phyloP scores from a whole-genome alignment of 2,888 invertebrate species.

The Priocnemis perturbator region DNA sequence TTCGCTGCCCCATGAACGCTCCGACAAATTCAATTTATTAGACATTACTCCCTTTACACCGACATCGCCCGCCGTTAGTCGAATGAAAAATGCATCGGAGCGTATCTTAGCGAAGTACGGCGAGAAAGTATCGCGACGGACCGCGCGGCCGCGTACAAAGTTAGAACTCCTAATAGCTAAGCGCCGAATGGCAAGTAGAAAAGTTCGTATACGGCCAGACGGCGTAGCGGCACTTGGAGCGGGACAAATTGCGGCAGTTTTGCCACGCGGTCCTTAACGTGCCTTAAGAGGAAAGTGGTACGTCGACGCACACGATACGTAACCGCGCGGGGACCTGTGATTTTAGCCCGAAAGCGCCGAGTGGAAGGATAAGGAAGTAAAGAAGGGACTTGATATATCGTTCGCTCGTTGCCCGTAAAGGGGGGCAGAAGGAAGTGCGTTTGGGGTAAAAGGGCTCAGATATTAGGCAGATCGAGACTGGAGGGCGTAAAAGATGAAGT shows the following conservation, averaged over 20 bases:
- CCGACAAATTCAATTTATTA: no score
- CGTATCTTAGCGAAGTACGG: no score
- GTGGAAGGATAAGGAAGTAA: not conserved
- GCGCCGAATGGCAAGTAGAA: not conserved
- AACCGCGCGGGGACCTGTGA: not conserved
- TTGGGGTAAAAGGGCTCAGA: slow-evolving; percentile 30
- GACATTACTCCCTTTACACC: no score
- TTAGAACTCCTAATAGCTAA: no score
- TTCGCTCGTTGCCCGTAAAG: no score
- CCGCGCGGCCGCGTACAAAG: no score
- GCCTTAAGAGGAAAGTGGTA: slow-evolving; percentile 34
- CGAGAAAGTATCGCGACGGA: no score
- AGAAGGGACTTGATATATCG: not conserved
- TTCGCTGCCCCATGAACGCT: no score
- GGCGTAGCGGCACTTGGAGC: slow-evolving; percentile 1
- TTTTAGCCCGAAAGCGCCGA: no score
- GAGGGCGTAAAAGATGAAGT: slow-evolving; percentile 47
- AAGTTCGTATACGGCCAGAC: not conserved
- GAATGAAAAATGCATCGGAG: no score
- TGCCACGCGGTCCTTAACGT: slow-evolving; percentile 8
- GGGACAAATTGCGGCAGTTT: slow-evolving; percentile 40
- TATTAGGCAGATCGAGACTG: slow-evolving; percentile 52
- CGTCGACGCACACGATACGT: slow-evolving; percentile 24
- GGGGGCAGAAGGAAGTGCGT: slow-evolving; percentile 30
- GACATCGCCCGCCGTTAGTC: no score